Base-by-base conservation (phyloP, 1,140 invertebrate species). In the Drosophila sechellia region DNA sequence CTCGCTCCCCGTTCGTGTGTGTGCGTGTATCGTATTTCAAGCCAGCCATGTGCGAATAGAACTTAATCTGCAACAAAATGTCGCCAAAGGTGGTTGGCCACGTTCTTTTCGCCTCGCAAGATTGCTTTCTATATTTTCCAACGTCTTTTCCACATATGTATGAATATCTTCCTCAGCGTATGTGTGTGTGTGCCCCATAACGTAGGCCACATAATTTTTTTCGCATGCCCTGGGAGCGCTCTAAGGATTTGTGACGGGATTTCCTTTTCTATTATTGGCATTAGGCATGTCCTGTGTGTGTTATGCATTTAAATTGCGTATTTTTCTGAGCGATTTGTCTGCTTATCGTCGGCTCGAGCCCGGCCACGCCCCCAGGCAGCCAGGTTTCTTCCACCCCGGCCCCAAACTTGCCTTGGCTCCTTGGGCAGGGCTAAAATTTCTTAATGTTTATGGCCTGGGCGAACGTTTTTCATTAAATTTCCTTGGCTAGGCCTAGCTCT, bases 281-380 rank as follows among this genome's bases (percentile, higher is more conserved):
- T 92, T 92, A 92, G 90, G 87, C 90, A 91, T 92, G 90, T 91
- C 90, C 90, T 92, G 79, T 91, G 90, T 92, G 90, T 92, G 90
- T 92, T 92, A 92, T 92, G 90, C 90, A 92, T 92, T 92, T 92
- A 92, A 92, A 92, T 92, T 92, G 90, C 90, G 90, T 92, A 92
- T 92, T 92, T 92, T 92, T 92, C 87, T 90, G 85, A 90, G 84
- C 90, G 86, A 91, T 91, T 91, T 91, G 90, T 91, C 90, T 91
- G 86, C 81, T 90, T 90, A 90, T 90, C 84, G 85, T 80, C 84
- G 84, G 61, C 22, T 64, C 77, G 64, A 60, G 57, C 34, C 53
- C 31, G 35, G 66, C 49, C 48, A 49, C 42, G 77, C 35, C 65
- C 53, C 64, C 35, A 37, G 57, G 40, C 35, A 12, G n/a, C 49